Evolutionary conservation across 2,888 invertebrate genomes (phyloP).

Genomic region (Euproctis similis): DNA sequence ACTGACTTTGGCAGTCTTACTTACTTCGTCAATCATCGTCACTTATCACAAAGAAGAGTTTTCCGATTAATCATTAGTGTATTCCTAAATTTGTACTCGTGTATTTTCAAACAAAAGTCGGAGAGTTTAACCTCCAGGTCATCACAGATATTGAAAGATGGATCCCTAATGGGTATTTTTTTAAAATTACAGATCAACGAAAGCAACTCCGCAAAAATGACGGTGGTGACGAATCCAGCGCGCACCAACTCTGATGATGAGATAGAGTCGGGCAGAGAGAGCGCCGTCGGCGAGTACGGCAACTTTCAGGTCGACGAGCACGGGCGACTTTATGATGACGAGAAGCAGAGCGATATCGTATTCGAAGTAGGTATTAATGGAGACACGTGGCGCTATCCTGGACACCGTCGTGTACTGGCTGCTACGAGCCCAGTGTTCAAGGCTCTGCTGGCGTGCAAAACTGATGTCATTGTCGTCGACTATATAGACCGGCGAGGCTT

Average conservation of each 20-base stretch:
- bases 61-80: too few species aligned
- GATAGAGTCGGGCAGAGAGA: slow-evolving; percentile 31
- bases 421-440: slow-evolving; percentile 79
- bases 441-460: slow-evolving; percentile 67
- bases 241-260: slow-evolving; percentile 48
- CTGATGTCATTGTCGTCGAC: slow-evolving; percentile 67
- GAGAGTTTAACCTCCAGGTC: too few species aligned
- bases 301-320: slow-evolving; percentile 37
- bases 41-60: too few species aligned
- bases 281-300: slow-evolving; percentile 14
- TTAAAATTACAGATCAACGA: too few species aligned
- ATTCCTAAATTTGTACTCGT: too few species aligned
- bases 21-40: too few species aligned
- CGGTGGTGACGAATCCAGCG: slow-evolving; percentile 65
- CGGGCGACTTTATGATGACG: slow-evolving; percentile 63
- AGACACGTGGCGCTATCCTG: slow-evolving; percentile 81
- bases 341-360: slow-evolving; percentile 76
- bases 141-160: too few species aligned
- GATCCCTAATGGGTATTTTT: too few species aligned
- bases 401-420: slow-evolving; percentile 78
- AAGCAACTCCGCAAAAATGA: slow-evolving; percentile 56
- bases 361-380: slow-evolving; percentile 79
- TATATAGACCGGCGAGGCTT: slow-evolving; percentile 81
- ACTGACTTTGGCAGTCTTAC: too few species aligned
- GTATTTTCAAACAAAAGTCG: too few species aligned